A percentile compares a stretch with the other conserved stretches of the same genome.
Evolutionary conservation across 2,888 invertebrate genomes (phyloP).

Genomic region (Cinara cedri): DNA sequence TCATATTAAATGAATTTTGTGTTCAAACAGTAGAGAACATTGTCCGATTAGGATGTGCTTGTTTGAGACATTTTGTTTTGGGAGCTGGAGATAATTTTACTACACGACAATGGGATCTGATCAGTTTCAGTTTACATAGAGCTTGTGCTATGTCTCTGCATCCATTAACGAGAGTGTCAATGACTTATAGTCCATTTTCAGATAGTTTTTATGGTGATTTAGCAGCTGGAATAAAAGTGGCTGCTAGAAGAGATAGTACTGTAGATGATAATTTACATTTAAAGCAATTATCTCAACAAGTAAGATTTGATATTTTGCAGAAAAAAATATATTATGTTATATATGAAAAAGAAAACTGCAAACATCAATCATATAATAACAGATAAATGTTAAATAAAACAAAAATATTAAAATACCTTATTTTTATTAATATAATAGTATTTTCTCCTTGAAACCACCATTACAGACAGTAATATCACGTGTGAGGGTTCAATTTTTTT

Average conservation of each 20-base stretch:
- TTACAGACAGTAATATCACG: too few species aligned
- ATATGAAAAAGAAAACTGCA: too few species aligned
- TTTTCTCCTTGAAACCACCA: too few species aligned
- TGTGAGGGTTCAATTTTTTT: too few species aligned
- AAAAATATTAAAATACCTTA: too few species aligned
- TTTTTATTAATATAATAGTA: too few species aligned
- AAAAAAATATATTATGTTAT: too few species aligned
- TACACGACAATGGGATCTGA: slow-evolving; percentile 84
- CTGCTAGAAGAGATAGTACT: slow-evolving; percentile 85
- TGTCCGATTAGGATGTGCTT: slow-evolving; percentile 89
- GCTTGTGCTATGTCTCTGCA: slow-evolving; percentile 87
- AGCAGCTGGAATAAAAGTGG: slow-evolving; percentile 86
- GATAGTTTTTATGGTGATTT: slow-evolving; percentile 93
- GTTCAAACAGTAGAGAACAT: slow-evolving; percentile 89
- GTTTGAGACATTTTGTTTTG: slow-evolving; percentile 81
- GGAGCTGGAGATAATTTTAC: slow-evolving; percentile 83
- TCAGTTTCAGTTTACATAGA: slow-evolving; percentile 79
- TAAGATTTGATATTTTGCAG: slow-evolving; percentile 64
- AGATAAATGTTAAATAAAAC: too few species aligned
- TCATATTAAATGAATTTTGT: slow-evolving; percentile 88
- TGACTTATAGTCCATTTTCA: slow-evolving; percentile 88
- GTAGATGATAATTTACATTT: slow-evolving; percentile 83
- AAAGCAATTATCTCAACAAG: slow-evolving; percentile 88
- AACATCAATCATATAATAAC: too few species aligned
- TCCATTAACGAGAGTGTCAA: slow-evolving; percentile 84